These are phyloP conservation scores for Rhadina sibilatrix DNA, from an alignment of 2,113 vertebrate genomes.

Conservation along the genomic window DNA sequence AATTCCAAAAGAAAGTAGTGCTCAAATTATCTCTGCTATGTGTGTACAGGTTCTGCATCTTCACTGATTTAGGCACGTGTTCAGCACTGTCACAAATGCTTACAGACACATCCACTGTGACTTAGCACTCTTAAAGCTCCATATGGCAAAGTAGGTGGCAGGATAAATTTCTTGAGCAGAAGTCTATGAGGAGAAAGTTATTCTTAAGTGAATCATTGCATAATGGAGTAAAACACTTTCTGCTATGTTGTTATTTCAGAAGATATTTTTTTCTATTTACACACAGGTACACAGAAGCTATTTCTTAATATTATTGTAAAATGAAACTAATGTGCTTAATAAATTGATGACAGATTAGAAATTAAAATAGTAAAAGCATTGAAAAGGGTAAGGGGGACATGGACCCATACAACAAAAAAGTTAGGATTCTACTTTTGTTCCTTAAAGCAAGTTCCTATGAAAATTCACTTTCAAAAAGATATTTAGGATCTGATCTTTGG, in stretches of 20 bases:
- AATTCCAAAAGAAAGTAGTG: neutral
- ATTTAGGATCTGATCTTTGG: neutral
- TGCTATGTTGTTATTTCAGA: neutral
- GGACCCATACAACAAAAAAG: neutral
- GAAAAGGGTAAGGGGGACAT: neutral
- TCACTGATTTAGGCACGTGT: neutral
- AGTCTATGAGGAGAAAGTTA: neutral
- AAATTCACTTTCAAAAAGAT: neutral
- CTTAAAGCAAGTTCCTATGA: neutral
- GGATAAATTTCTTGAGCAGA: conserved; percentile 32
- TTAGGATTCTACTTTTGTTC: neutral
- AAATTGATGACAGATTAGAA: neutral
- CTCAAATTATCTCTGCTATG: neutral
- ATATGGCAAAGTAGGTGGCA: conserved; percentile 16
- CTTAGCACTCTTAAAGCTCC: neutral
- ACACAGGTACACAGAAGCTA: neutral
- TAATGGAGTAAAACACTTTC: neutral
- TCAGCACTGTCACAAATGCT: neutral
- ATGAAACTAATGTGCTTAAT: neutral
- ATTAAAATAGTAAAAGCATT: neutral
- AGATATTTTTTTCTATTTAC: neutral
- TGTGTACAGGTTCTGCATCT: neutral
- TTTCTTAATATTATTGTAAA: neutral
- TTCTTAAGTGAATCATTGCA: neutral
- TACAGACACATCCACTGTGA: neutral